Conservation (phyloP, 2,113 vertebrate species). For the Semnopithecus entellus region DNA sequence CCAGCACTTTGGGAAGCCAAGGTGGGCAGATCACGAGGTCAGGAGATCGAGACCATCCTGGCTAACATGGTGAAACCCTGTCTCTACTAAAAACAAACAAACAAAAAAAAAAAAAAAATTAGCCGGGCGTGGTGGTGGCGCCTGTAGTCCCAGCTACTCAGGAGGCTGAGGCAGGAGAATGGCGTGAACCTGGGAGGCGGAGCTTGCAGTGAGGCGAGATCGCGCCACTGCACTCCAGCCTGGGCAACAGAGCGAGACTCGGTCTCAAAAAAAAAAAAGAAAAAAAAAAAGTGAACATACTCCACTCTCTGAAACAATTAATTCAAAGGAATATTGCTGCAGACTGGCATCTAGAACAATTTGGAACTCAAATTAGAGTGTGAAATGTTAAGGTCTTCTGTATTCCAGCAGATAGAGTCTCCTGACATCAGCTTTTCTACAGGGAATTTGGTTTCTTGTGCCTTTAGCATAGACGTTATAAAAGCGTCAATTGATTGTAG, state of each 20-base stretch:
- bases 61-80: too few relatives aligned
- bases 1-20: too few relatives aligned
- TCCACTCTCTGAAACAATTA: background rate
- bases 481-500: background rate
- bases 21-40: too few relatives aligned
- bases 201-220: too few relatives aligned
- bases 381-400: background rate
- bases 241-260: too few relatives aligned
- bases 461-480: background rate
- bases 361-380: constrained; percentile 10
- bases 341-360: background rate
- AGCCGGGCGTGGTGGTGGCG: fast-evolving
- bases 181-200: too few relatives aligned
- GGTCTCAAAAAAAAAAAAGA: background rate
- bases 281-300: background rate
- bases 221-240: too few relatives aligned
- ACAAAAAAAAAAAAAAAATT: too few relatives aligned
- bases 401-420: background rate
- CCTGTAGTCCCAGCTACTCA: too few relatives aligned
- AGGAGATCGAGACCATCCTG: too few relatives aligned
- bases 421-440: background rate
- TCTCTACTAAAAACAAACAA: too few relatives aligned
- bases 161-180: too few relatives aligned
- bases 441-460: constrained; percentile 23
- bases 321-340: background rate